These are phyloP conservation scores for Sternotherus odoratus DNA, from an alignment of 2,797 vertebrate species.

Conservation along the genomic window DNA sequence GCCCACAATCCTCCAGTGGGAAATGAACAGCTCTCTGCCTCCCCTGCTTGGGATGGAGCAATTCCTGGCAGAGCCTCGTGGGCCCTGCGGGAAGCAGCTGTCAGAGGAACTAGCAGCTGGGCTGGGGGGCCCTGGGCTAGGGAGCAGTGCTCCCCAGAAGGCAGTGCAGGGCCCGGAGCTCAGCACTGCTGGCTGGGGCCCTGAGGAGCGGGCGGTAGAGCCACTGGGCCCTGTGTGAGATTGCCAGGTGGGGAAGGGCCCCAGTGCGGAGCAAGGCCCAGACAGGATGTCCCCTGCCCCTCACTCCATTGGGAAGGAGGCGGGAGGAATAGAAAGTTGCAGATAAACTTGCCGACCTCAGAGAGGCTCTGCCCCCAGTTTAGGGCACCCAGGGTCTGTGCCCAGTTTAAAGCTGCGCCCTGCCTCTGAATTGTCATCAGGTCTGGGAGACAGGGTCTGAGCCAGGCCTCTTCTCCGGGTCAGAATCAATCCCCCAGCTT, in stretches of 20 bases:
- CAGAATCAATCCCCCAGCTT: background rate
- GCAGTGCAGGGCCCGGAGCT: background rate
- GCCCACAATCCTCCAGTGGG: background rate
- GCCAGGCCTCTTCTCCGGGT: background rate
- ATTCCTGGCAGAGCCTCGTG: background rate
- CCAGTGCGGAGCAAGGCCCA: background rate
- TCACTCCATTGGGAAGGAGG: background rate
- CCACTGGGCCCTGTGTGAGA: background rate
- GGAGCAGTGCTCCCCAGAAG: background rate
- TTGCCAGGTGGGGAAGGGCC: no score
- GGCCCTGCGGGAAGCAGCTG: background rate
- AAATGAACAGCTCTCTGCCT: background rate
- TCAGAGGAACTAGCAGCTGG: background rate
- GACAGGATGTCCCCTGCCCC: background rate
- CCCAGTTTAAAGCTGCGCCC: background rate
- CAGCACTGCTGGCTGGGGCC: no score
- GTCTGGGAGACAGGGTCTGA: background rate
- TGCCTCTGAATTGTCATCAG: background rate
- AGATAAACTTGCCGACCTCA: background rate
- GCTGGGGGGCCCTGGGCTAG: no score
- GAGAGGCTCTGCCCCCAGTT: background rate
- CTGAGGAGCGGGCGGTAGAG: background rate
- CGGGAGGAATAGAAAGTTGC: background rate
- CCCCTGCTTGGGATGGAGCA: background rate
- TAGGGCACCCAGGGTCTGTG: background rate